These are phyloP conservation scores for Diloba caeruleocephala DNA, from an alignment of 2,888 invertebrate species.

Conservation along the genomic window DNA sequence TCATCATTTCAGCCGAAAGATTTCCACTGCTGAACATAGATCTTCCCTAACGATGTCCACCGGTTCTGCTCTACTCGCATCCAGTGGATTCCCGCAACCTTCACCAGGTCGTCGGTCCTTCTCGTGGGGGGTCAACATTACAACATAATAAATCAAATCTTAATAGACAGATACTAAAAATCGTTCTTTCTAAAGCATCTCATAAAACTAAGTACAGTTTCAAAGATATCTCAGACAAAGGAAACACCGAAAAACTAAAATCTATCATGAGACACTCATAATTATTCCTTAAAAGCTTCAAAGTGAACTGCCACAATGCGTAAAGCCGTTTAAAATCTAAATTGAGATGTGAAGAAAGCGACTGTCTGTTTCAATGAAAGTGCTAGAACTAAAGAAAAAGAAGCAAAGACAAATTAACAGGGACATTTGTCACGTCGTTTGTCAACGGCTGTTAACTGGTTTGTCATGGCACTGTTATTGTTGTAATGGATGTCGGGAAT, in stretches of 20 bases:
- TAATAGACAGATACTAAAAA: constrained; percentile 8
- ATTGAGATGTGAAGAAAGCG: constrained; percentile 59
- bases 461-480: constrained; percentile 51
- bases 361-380: constrained; percentile 54
- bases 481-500: constrained; percentile 48
- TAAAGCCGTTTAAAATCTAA: constrained; percentile 53
- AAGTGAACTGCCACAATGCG: constrained; percentile 53
- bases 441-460: constrained; percentile 62
- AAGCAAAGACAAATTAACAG: constrained; percentile 65
- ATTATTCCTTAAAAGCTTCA: constrained; percentile 51
- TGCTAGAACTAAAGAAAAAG: constrained; percentile 39
- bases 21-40: no score
- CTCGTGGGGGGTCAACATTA: no score
- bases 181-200: constrained; percentile 9
- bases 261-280: constrained; percentile 31
- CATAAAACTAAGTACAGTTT: constrained; percentile 15
- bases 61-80: no score
- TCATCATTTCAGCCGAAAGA: no score
- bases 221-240: constrained; percentile 31
- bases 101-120: no score
- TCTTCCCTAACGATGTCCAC: no score
- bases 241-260: constrained; percentile 27
- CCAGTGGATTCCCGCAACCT: no score
- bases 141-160: background rate
- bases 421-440: constrained; percentile 62